Conservation (phyloP, 2,113 vertebrate genomes). For the Aspiorhynchus laticeps region DNA sequence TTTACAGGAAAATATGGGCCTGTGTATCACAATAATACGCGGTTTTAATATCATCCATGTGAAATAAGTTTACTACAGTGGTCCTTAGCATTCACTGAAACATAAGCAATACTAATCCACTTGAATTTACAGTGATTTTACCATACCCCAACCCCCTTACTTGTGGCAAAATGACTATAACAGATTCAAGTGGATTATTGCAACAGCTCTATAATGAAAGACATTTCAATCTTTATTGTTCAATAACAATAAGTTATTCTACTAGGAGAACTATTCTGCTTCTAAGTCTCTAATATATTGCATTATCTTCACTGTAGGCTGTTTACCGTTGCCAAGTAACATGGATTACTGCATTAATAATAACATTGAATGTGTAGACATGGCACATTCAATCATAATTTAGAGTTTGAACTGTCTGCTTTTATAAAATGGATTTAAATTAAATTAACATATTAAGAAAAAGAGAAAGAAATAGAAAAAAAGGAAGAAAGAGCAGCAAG, state of each 20-base stretch:
- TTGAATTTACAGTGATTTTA: not conserved
- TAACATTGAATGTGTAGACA: not conserved
- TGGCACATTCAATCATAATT: not conserved
- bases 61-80: not conserved
- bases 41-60: not conserved
- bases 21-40: not conserved
- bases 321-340: slow-evolving; percentile 1
- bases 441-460: not conserved
- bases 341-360: not conserved
- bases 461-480: not conserved
- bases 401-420: not conserved
- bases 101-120: not conserved
- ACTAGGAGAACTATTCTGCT: not conserved
- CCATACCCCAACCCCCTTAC: not conserved
- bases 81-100: not conserved
- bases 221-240: not conserved
- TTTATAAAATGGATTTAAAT: not conserved
- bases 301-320: not conserved
- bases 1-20: not conserved
- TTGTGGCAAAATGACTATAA: not conserved
- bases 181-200: not conserved
- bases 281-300: not conserved
- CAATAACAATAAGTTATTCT: not conserved
- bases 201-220: not conserved
- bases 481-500: not conserved